Conservation (phyloP, 2,888 invertebrate species). For the Hydriomena furcata region DNA sequence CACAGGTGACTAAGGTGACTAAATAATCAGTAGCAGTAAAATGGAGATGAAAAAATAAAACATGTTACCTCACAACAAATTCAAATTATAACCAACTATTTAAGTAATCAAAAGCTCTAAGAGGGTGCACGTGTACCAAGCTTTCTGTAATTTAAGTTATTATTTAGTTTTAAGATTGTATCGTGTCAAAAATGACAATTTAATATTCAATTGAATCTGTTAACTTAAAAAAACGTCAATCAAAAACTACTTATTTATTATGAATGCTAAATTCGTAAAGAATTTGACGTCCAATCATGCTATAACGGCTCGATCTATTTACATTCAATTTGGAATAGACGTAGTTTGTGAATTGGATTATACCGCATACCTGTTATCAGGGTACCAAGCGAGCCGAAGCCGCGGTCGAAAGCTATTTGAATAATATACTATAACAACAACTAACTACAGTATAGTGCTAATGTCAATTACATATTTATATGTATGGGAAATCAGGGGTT, state of each 20-base stretch:
- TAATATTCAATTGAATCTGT: neutral
- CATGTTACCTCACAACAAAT: constrained; percentile 3
- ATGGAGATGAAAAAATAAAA: neutral
- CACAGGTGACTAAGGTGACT: too few relatives aligned
- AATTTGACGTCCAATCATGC: too few relatives aligned
- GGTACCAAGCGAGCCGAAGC: too few relatives aligned
- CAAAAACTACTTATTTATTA: neutral
- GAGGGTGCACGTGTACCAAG: neutral
- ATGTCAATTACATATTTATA: constrained; percentile 16
- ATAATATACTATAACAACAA: too few relatives aligned
- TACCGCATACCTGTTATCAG: too few relatives aligned
- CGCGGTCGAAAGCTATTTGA: neutral
- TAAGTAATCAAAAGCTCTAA: too few relatives aligned
- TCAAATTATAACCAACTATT: neutral
- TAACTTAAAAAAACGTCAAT: constrained; percentile 1
- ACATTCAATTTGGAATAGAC: too few relatives aligned
- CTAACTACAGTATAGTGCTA: constrained; percentile 3
- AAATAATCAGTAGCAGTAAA: neutral
- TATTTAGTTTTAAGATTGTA: constrained; percentile 42
- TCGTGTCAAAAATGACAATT: constrained; percentile 32
- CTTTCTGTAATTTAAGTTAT: constrained; percentile 34
- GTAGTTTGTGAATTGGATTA: too few relatives aligned
- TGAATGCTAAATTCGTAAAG: too few relatives aligned
- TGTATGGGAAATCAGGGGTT: too few relatives aligned
- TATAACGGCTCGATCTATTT: too few relatives aligned